Percentiles rank a stretch among this genome's conserved stretches.
phyloP scores from a whole-genome alignment of 1,140 invertebrate genomes.

The Lamellibrachia luymesi region DNA sequence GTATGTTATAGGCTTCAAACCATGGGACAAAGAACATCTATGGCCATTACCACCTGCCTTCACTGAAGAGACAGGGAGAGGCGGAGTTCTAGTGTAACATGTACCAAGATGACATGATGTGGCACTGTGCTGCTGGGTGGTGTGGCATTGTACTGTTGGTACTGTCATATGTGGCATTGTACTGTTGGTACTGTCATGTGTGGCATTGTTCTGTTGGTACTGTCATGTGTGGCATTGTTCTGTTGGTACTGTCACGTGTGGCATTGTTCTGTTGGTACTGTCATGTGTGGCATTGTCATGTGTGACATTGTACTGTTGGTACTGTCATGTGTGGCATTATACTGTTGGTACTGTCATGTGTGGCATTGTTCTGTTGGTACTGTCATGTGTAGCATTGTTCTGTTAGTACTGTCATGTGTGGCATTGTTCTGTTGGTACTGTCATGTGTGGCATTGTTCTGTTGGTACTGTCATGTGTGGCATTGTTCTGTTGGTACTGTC shows the following conservation, averaged over 20 bases:
- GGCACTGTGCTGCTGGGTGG: too few relatives aligned
- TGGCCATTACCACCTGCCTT: constrained; percentile 28
- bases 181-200: neutral
- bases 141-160: neutral
- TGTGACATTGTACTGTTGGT: neutral
- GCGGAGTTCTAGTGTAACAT: neutral
- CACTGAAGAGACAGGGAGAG: constrained; percentile 17
- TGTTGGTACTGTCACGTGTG: too few relatives aligned
- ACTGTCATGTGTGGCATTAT: neutral
- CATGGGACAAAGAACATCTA: constrained; percentile 22
- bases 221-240: neutral
- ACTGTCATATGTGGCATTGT: too few relatives aligned
- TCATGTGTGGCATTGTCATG: neutral
- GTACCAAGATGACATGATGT: neutral
- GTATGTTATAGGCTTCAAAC: constrained; percentile 15
- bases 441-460: neutral
- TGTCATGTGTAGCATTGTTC: neutral
- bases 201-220: neutral
- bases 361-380: neutral
- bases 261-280: too few relatives aligned
- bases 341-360: neutral
- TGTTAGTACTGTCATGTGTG: neutral
- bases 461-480: too few relatives aligned
- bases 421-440: neutral
- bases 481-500: too few relatives aligned